Base-by-base conservation (phyloP, 2,113 vertebrate species). In the Pithys albifrons region DNA sequence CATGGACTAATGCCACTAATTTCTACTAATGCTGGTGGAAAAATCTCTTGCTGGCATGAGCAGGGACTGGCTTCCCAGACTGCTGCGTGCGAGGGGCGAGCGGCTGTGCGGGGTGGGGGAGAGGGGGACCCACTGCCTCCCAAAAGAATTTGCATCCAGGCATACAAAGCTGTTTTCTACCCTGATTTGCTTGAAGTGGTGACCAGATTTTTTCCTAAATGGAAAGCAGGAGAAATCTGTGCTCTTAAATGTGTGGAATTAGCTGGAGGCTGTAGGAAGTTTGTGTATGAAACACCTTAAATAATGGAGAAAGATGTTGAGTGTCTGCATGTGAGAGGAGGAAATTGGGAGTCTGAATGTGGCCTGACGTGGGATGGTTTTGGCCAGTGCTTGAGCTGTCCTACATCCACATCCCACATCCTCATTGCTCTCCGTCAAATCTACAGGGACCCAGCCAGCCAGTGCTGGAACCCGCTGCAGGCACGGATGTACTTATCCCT, bases 1-100 rank as follows among this genome's bases (percentile, higher is more conserved):
- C 74, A 28, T 94, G 96, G 95, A 88, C 79, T 76, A 24, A 46
- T 10, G 95, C 95, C 91, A 83, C 92, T 61, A 18, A 81, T 85
- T 93, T 89, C 90, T 90, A 55, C 93, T 94, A 67, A 79, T 66
- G 82, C 88, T 35, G 71, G 45, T 76, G 88, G 88, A 95, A 95
- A 95, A 85, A 87, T 43, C 93, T 88, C 62, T 57, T 37, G 62
- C 85, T 93, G 85, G 88, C 59, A 10, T 5, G 77, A 89, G 93
- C 12, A 3, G 43, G 77, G 61, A 22, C 84, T 3, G 33, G 52
- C 55, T 91, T 71, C 81, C 93, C 73, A 19, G 65, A 8, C 86
- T 23, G 92, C 15, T 11, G 86, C 45, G 6, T 66, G 85, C 48
- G 2, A 54, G 64, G 55, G 39, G 28, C 2, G 23, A 29, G 35